A percentile compares a stretch with the other conserved stretches of the same genome.
Evolutionary conservation across 2,888 invertebrate genomes (phyloP).

Genomic region (Andrena bicolor): DNA sequence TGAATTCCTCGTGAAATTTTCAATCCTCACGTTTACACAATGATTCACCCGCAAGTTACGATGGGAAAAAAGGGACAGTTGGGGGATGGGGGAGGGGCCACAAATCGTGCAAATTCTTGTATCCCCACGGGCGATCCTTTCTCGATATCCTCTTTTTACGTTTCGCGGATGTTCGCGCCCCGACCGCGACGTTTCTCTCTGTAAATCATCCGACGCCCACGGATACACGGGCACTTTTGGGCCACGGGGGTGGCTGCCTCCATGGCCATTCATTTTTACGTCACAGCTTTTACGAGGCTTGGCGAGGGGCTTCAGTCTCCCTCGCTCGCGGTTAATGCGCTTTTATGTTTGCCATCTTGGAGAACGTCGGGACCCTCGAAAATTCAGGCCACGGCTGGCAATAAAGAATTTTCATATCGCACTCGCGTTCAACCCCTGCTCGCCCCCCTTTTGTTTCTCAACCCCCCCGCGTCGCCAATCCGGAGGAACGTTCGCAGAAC

Average conservation of each 20-base stretch:
- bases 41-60: slow-evolving; percentile 10
- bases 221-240: slow-evolving; percentile 50
- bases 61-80: neutral
- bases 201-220: slow-evolving; percentile 59
- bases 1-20: neutral
- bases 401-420: slow-evolving; percentile 50
- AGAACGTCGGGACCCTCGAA: slow-evolving; percentile 51
- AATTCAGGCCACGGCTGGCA: slow-evolving; percentile 33
- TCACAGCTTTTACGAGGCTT: slow-evolving; percentile 55
- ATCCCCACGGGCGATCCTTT: slow-evolving; percentile 29
- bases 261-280: slow-evolving; percentile 58
- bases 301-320: slow-evolving; percentile 47
- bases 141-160: slow-evolving; percentile 32
- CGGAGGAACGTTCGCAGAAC: neutral
- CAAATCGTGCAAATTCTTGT: slow-evolving; percentile 21
- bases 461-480: neutral
- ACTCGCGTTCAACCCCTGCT: neutral
- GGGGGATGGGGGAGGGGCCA: neutral
- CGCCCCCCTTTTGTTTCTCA: neutral
- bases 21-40: slow-evolving; percentile 7
- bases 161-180: slow-evolving; percentile 32
- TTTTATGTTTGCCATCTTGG: slow-evolving; percentile 57
- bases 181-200: slow-evolving; percentile 30
- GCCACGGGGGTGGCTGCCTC: slow-evolving; percentile 28
- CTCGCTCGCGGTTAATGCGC: slow-evolving; percentile 57